Percentiles rank a stretch among this genome's conserved stretches.
Conservation (phyloP, 2,888 invertebrate genomes). For the Cantharis nigra region DNA sequence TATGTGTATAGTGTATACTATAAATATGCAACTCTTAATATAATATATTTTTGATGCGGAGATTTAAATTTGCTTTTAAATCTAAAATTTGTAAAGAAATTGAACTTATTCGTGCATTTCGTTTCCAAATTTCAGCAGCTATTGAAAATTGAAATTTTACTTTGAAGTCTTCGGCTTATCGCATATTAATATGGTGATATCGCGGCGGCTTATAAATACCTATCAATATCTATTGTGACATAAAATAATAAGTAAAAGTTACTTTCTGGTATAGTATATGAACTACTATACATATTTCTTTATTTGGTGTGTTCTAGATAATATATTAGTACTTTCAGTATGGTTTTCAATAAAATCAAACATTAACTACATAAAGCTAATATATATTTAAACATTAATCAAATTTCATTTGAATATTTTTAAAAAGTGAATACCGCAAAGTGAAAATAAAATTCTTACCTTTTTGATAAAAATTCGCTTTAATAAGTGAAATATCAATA, state of each 20-base stretch:
- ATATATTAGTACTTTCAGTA: neutral
- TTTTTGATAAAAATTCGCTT: neutral
- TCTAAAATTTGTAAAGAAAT: no score
- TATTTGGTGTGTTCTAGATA: constrained; percentile 6
- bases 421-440: neutral
- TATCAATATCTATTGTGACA: constrained; percentile 4
- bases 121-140: neutral
- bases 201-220: neutral
- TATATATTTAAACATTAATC: neutral
- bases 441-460: neutral
- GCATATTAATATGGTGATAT: neutral
- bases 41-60: neutral
- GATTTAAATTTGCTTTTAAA: neutral
- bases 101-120: neutral
- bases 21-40: neutral
- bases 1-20: neutral
- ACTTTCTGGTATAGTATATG: constrained; percentile 10
- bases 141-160: neutral
- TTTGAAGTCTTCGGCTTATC: neutral
- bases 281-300: constrained; percentile 7
- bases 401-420: neutral
- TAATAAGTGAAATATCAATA: neutral
- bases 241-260: constrained; percentile 26
- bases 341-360: neutral
- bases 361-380: neutral